Conservation (phyloP, 2,888 invertebrate genomes). For the Calameuta idolon region DNA sequence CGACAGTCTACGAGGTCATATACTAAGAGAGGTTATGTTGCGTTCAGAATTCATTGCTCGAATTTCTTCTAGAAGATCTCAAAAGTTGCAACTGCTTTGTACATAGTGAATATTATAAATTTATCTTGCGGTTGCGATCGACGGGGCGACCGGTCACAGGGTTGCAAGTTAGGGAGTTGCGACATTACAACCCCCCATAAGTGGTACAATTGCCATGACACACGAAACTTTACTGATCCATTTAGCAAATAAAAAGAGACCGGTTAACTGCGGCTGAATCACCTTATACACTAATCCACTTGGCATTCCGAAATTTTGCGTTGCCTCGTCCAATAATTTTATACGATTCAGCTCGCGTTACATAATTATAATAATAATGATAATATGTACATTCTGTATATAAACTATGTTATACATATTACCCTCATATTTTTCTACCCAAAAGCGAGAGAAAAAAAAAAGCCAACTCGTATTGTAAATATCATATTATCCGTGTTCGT, state of each 20-base stretch:
- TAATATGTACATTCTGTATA: conserved; percentile 14
- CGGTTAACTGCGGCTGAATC: no score
- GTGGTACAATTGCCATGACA: no score
- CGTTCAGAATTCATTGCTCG: neutral
- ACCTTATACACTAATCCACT: no score
- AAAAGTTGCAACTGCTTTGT: conserved; percentile 28
- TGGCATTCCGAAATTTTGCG: no score
- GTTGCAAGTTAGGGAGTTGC: no score
- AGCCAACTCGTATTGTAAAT: conserved; percentile 46
- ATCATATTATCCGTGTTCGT: conserved; percentile 28
- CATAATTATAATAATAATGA: neutral
- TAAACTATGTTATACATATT: conserved; percentile 27
- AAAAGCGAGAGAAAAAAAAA: conserved; percentile 25
- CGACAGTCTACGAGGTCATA: conserved; percentile 96
- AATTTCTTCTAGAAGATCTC: conserved; percentile 22
- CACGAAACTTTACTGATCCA: no score
- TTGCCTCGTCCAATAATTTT: no score
- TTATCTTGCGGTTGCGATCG: no score
- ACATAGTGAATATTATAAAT: conserved; percentile 26
- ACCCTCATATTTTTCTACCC: conserved; percentile 66
- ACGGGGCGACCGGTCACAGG: no score
- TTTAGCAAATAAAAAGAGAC: no score
- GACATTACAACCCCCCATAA: no score
- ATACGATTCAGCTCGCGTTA: neutral
- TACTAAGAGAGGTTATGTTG: conserved; percentile 71